These are phyloP conservation scores for Sweltsa coloradensis DNA, from an alignment of 1,140 invertebrate genomes.

Conservation along the genomic window DNA sequence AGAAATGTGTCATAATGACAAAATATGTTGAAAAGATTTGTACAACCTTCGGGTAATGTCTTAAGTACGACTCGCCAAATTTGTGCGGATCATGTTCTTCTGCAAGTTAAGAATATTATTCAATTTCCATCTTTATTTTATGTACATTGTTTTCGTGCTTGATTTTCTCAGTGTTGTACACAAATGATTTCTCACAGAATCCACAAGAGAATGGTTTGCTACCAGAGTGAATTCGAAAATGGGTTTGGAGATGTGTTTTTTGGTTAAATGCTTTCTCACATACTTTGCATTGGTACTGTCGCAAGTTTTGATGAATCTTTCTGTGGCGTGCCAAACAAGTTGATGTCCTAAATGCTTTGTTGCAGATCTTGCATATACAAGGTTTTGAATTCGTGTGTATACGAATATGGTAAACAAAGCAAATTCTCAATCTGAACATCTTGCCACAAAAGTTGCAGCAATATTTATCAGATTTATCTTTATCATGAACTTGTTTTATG, in stretches of 20 bases:
- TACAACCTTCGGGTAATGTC: too few relatives aligned
- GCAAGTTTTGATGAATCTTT: conserved; percentile 15
- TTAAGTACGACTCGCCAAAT: too few relatives aligned
- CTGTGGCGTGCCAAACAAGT: conserved; percentile 15
- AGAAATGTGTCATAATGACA: too few relatives aligned
- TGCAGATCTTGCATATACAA: conserved; percentile 15
- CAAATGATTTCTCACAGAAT: neutral
- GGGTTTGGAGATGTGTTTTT: neutral
- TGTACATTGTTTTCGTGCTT: too few relatives aligned
- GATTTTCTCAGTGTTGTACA: too few relatives aligned
- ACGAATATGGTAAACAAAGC: neutral
- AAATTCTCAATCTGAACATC: neutral
- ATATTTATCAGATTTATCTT: neutral
- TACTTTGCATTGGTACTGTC: conserved; percentile 8
- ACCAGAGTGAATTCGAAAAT: neutral
- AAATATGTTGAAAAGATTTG: too few relatives aligned
- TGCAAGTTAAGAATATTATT: too few relatives aligned
- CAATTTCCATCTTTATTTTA: too few relatives aligned
- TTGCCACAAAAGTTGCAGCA: conserved; percentile 1
- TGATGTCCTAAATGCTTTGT: conserved; percentile 16
- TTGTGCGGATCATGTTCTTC: too few relatives aligned
- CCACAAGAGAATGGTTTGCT: neutral
- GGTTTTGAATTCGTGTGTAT: neutral
- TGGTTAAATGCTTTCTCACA: conserved; percentile 1
- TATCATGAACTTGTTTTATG: neutral